These are phyloP conservation scores for Terrapene triunguis DNA, from an alignment of 2,113 vertebrate species.

Conservation along the genomic window DNA sequence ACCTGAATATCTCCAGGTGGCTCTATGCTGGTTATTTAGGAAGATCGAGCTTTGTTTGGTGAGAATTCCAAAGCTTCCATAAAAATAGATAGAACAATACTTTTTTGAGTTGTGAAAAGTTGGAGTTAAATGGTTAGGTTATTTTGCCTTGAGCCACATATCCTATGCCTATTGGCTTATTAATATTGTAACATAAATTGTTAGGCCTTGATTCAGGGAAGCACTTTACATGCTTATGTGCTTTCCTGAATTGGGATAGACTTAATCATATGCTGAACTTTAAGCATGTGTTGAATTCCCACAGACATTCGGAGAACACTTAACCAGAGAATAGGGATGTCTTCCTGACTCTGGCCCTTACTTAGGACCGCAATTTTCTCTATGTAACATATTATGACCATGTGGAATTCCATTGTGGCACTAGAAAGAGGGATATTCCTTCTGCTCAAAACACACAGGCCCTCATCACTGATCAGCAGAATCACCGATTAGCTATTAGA, in stretches of 20 bases:
- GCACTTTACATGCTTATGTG: no score
- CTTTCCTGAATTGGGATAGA: background rate
- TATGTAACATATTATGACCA: background rate
- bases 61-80: background rate
- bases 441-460: background rate
- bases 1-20: background rate
- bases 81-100: background rate
- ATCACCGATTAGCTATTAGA: background rate
- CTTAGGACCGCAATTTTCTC: background rate
- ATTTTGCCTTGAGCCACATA: background rate
- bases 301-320: background rate
- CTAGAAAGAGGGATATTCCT: background rate
- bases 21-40: background rate
- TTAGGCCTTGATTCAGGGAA: background rate
- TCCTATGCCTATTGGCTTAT: background rate
- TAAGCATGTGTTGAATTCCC: background rate
- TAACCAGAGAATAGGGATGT: background rate
- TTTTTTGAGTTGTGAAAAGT: background rate
- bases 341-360: background rate
- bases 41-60: background rate
- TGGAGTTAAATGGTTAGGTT: background rate
- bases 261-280: background rate
- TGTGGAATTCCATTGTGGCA: background rate
- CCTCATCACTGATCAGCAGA: background rate
- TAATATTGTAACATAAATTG: background rate